phyloP scores from a whole-genome alignment of 1,140 invertebrate species.

The Meteorus sp. region DNA sequence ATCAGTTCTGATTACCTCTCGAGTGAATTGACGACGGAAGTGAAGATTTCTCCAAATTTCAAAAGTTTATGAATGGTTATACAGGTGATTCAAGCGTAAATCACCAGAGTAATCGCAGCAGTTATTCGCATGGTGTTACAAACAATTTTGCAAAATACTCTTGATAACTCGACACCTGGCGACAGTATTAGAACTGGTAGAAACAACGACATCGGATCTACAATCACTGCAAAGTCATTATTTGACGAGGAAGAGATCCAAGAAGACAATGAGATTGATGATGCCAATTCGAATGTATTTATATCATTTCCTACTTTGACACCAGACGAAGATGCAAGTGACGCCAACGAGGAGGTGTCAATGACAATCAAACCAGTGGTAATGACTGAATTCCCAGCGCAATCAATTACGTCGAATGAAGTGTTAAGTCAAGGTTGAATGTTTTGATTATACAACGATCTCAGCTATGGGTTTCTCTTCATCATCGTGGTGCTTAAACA shows the following conservation, averaged over 20 bases:
- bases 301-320: background rate
- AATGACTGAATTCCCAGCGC: background rate
- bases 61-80: conserved; percentile 46
- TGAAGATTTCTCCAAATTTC: background rate
- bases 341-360: background rate
- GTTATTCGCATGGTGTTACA: conserved; percentile 70
- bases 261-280: conserved; percentile 18
- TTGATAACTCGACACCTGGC: conserved; percentile 55
- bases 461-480: no score
- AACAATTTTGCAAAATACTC: conserved; percentile 62
- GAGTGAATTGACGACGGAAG: background rate
- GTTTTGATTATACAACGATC: no score
- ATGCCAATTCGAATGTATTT: background rate
- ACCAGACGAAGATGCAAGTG: background rate
- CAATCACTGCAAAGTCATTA: conserved; percentile 47
- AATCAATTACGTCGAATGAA: background rate
- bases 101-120: conserved; percentile 70
- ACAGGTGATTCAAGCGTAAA: conserved; percentile 78
- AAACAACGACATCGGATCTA: conserved; percentile 34
- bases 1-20: background rate
- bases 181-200: conserved; percentile 40
- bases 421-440: background rate
- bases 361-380: no score
- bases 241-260: conserved; percentile 44
- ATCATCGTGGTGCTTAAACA: no score